Conservation (phyloP, 1,140 invertebrate genomes). For the Phymorhynchus buccinoides region DNA sequence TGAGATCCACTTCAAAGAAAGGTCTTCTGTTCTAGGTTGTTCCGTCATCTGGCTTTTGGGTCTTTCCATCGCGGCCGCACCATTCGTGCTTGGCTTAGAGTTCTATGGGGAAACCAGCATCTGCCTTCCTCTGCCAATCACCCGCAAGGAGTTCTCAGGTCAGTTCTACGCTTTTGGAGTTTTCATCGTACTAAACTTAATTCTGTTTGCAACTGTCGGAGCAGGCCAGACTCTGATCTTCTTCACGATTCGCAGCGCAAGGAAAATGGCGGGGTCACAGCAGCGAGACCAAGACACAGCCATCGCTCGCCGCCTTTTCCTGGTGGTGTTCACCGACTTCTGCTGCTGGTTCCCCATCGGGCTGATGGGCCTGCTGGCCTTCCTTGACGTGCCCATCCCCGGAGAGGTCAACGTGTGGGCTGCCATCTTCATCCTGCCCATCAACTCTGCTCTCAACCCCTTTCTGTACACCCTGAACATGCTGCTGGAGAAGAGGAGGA, state of each 20-base stretch:
- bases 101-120: conserved; percentile 52
- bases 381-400: conserved; percentile 42
- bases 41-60: conserved; percentile 37
- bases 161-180: conserved; percentile 48
- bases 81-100: conserved; percentile 24
- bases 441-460: conserved; percentile 57
- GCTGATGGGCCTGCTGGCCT: conserved; percentile 46
- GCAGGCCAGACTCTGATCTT: conserved; percentile 50
- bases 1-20: conserved; percentile 31
- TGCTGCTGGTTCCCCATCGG: conserved; percentile 49
- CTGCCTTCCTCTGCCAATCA: conserved; percentile 52
- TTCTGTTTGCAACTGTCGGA: conserved; percentile 46
- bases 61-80: conserved; percentile 34
- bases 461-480: conserved; percentile 52
- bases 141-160: conserved; percentile 31
- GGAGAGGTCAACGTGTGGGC: conserved; percentile 52
- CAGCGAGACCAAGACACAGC: conserved; percentile 36
- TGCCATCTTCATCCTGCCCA: conserved; percentile 53
- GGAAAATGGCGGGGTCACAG: background rate
- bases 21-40: conserved; percentile 12
- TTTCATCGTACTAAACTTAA: conserved; percentile 51
- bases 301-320: conserved; percentile 45
- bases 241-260: conserved; percentile 32
- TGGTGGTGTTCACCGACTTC: conserved; percentile 48
- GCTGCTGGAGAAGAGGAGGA: conserved; percentile 8